These are phyloP conservation scores for Siniperca undulata DNA, from an alignment of 2,797 vertebrate genomes.

Conservation along the genomic window DNA sequence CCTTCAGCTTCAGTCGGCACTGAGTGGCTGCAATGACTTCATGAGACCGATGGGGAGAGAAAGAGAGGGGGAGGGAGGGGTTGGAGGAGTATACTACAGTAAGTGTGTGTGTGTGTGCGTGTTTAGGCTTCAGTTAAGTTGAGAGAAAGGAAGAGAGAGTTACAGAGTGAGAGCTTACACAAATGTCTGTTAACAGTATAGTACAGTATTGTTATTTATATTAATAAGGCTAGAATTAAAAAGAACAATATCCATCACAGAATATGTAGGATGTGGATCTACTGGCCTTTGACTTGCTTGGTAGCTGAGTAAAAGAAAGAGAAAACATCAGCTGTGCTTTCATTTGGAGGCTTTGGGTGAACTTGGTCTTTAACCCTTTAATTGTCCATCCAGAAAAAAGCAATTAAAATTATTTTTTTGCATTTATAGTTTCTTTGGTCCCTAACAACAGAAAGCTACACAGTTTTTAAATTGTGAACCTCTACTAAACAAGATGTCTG, in stretches of 20 bases:
- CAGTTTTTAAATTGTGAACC: not conserved
- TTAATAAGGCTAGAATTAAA: not conserved
- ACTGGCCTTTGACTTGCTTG: not conserved
- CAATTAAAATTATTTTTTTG: no score
- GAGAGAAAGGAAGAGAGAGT: slow-evolving; percentile 7
- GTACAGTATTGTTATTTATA: not conserved
- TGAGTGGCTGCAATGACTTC: slow-evolving; percentile 56
- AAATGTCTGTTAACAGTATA: not conserved
- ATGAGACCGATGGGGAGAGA: slow-evolving; percentile 23
- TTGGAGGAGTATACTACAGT: no score
- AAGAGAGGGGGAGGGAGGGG: slow-evolving; percentile 15
- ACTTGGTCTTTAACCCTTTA: no score
- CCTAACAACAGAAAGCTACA: not conserved
- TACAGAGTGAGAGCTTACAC: not conserved
- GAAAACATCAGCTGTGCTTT: slow-evolving; percentile 2
- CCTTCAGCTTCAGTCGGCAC: slow-evolving; percentile 56
- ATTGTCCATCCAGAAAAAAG: no score
- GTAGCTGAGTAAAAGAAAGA: not conserved
- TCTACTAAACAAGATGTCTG: not conserved
- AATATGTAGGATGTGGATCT: not conserved
- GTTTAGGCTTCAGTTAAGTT: not conserved
- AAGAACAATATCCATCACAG: not conserved
- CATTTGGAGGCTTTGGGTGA: not conserved
- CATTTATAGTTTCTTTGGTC: not conserved
- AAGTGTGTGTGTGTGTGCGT: not conserved